Evolutionary conservation across 37 sponge, comb jelly and placozoan species (phyloP), one percentile per base, ranked within the genome.

Genomic region (Aplysina aerophoba): DNA sequence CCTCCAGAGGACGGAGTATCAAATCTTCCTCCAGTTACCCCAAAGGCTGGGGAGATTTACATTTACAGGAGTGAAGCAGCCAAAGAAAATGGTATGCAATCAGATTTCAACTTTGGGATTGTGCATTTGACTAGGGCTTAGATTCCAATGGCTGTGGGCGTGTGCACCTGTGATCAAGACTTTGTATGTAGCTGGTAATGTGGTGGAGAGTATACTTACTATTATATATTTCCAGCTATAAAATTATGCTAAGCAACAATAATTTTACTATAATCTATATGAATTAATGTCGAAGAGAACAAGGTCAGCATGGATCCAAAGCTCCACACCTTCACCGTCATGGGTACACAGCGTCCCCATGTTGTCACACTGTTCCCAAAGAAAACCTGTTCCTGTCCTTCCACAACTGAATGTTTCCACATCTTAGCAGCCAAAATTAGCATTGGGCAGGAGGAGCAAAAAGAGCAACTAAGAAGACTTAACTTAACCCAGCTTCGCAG

Each of bases 301-400:
- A 38, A 31, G 64, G 50, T 67, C 22, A 62, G 54, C 15, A 44
- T 53, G 34, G 50, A 55, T 38, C 78, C 77, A 27, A 85, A 85
- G 61, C 64, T 72, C 8, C 50, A 41, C 21, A 34, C 61, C 5
- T 85, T 85, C 38, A 85, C 85, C 16, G 63, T 85, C 39, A 54
- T 55, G 33, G 85, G 85, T 30, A 68, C 85, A 56, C 36, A 11
- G 65, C 72, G 59, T 3, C 61, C 86, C 19, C 81, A 83, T 84
- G 87, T 58, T 59, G 85, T 89, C 33, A 59, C 55, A 61, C 81
- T 91, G 12, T 79, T 87, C 39, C 87, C 91, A 21, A 77, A 30
- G n/a, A 87, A 91, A 83, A 59, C 80, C 17, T 91, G 91, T 71
- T 81, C 81, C 39, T 91, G 91, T 79, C 87, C 91, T 19, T 83